phyloP scores from a whole-genome alignment of 2,888 invertebrate genomes.

The Galerucella nymphaeae region DNA sequence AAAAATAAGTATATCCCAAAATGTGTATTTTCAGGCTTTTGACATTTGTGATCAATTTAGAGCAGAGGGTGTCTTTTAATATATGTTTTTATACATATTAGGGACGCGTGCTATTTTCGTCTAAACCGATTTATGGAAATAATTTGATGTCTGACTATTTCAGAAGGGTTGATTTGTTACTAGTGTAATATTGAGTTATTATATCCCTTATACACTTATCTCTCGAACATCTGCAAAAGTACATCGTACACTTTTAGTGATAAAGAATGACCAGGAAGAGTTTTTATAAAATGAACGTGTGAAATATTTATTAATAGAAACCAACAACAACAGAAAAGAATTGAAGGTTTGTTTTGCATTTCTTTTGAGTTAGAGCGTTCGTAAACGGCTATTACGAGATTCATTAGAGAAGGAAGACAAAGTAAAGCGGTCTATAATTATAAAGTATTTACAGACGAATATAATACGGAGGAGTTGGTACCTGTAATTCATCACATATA shows the following conservation, averaged over 20 bases:
- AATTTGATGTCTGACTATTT: constrained; percentile 29
- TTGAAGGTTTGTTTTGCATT: constrained; percentile 45
- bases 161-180: constrained; percentile 36
- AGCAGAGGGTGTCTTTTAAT: constrained; percentile 40
- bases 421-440: constrained; percentile 65
- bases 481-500: constrained; percentile 62
- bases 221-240: neutral
- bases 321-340: neutral
- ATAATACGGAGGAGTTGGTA: constrained; percentile 62
- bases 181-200: constrained; percentile 20
- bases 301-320: neutral
- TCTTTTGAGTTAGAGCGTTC: constrained; percentile 15
- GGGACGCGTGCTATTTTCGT: constrained; percentile 39
- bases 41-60: constrained; percentile 57
- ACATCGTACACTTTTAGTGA: too few species aligned
- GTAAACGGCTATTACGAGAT: constrained; percentile 60
- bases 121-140: constrained; percentile 39
- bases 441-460: constrained; percentile 65
- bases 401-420: constrained; percentile 64
- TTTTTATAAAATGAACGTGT: neutral
- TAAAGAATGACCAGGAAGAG: too few species aligned
- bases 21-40: constrained; percentile 51
- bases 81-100: constrained; percentile 31
- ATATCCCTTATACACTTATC: constrained; percentile 1
- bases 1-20: constrained; percentile 53